These are phyloP conservation scores for Cryptoprocta ferox DNA, from an alignment of 2,797 vertebrate genomes.

Conservation along the genomic window DNA sequence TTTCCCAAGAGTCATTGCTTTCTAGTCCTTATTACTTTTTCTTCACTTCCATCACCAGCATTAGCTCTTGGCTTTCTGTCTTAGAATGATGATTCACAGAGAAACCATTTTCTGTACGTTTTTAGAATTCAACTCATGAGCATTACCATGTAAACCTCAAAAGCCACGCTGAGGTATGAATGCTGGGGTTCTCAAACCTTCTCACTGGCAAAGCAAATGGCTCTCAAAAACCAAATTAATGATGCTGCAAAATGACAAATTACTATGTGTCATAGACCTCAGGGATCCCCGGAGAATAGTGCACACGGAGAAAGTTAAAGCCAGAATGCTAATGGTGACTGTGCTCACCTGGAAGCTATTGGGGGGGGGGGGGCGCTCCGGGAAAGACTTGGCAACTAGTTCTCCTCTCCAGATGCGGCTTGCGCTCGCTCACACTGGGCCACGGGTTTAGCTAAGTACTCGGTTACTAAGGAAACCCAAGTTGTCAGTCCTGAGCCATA, in stretches of 20 bases:
- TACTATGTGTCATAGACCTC: conserved; percentile 46
- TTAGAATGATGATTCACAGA: background rate
- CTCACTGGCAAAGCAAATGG: conserved; percentile 50
- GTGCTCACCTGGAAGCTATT: background rate
- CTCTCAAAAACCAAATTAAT: conserved; percentile 70
- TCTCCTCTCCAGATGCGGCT: background rate
- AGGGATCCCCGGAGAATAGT: conserved; percentile 22
- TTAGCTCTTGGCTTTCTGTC: background rate
- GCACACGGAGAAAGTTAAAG: background rate
- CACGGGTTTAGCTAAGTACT: conserved; percentile 83
- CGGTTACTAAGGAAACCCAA: conserved; percentile 90
- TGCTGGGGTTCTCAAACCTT: background rate
- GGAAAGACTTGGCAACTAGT: conserved; percentile 23
- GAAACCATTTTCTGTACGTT: background rate
- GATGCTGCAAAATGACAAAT: conserved; percentile 76
- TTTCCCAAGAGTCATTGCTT: background rate
- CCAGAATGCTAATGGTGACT: background rate
- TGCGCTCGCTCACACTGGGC: background rate
- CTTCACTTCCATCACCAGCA: background rate
- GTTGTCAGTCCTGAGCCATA: conserved; percentile 87
- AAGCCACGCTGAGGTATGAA: background rate
- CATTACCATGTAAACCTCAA: conserved; percentile 32
- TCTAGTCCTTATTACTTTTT: background rate
- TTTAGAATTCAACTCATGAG: conserved; percentile 21
- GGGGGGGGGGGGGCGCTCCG: background rate